Conservation (phyloP, 2,888 invertebrate species). For the Lithophane leautieri region DNA sequence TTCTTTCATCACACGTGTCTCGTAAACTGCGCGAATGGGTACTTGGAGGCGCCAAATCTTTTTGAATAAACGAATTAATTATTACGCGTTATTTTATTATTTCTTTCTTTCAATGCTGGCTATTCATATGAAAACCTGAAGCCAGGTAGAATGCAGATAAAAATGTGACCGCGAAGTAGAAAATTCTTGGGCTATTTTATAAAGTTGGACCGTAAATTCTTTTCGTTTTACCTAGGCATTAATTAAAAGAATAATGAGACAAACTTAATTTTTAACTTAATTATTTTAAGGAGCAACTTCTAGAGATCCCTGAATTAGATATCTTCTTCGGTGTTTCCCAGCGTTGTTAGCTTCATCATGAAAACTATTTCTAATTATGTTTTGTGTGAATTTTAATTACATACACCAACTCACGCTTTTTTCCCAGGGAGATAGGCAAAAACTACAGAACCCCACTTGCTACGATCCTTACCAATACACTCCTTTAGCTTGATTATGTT, state of each 20-base stretch:
- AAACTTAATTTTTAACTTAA: conserved; percentile 17
- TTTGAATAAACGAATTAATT: conserved; percentile 21
- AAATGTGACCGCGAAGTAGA: conserved; percentile 1
- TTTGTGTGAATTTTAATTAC: not conserved
- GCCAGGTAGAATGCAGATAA: conserved; percentile 18
- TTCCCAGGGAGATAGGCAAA: not conserved
- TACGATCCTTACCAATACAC: not conserved
- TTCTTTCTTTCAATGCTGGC: not conserved
- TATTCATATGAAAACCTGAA: conserved; percentile 37
- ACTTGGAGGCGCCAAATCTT: not conserved
- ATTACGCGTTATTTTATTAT: not conserved
- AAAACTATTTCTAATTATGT: not conserved
- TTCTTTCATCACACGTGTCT: conserved; percentile 32
- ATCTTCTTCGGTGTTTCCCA: not conserved
- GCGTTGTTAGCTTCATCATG: not conserved
- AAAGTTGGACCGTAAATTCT: conserved; percentile 17
- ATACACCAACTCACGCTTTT: too few relatives aligned
- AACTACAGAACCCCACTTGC: too few relatives aligned
- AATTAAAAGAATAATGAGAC: conserved; percentile 11
- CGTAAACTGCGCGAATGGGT: conserved; percentile 23
- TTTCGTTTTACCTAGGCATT: conserved; percentile 18
- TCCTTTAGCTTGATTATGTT: not conserved
- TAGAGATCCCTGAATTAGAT: not conserved
- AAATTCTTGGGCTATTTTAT: conserved; percentile 31
- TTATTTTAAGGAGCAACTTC: not conserved